phyloP scores from a whole-genome alignment of 37 sponge, comb jelly and placozoan species.

The Aplysina aerophoba region DNA sequence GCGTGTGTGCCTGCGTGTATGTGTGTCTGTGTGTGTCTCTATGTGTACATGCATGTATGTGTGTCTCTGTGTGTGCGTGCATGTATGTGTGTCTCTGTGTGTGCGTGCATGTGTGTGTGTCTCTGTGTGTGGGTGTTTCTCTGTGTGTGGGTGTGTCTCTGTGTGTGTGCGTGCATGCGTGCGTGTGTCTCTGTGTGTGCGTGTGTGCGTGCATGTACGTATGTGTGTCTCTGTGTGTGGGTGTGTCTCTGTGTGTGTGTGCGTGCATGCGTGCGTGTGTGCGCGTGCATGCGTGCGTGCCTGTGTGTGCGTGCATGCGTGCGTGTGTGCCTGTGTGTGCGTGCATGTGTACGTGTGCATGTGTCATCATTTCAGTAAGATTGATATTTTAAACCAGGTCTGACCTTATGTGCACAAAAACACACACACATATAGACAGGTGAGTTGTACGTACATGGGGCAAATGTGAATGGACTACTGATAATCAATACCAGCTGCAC shows the following conservation, averaged over 20 bases:
- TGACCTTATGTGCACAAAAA: too few relatives aligned
- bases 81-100: too few relatives aligned
- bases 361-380: too few relatives aligned
- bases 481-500: too few relatives aligned
- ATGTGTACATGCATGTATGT: too few relatives aligned
- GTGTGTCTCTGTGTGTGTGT: slow-evolving; percentile 9
- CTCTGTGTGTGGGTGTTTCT: neutral
- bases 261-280: neutral
- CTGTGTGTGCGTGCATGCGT: neutral
- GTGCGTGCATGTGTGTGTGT: too few relatives aligned
- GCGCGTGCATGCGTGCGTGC: neutral
- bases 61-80: too few relatives aligned
- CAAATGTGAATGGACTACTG: too few relatives aligned
- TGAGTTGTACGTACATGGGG: too few relatives aligned
- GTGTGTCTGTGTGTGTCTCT: neutral
- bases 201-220: neutral
- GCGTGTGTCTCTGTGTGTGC: neutral
- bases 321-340: neutral
- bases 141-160: neutral
- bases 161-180: too few relatives aligned
- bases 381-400: too few relatives aligned
- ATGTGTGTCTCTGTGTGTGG: slow-evolving; percentile 8
- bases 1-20: neutral
- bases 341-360: neutral
- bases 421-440: too few relatives aligned